Evolutionary conservation across 64 coral and sea anemone genomes (phyloP).

Genomic region (Dendronephthya gigantea): DNA sequence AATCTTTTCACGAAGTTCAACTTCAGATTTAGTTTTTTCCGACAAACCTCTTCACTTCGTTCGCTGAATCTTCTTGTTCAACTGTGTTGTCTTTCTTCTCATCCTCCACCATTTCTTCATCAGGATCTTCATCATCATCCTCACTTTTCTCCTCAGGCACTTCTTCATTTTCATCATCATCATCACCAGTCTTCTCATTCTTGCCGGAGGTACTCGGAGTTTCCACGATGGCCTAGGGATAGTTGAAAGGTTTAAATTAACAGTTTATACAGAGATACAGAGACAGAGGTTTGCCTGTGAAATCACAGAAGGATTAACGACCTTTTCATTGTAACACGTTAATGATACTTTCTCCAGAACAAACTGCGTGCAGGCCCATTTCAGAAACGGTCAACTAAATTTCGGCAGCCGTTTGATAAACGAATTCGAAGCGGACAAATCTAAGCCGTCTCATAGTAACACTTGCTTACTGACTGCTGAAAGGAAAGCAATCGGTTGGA

Average conservation of each 20-base stretch:
- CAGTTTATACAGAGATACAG: too few relatives aligned
- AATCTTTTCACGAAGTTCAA: not conserved
- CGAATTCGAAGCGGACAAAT: too few relatives aligned
- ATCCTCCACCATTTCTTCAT: conserved; percentile 15
- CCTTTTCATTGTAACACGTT: too few relatives aligned
- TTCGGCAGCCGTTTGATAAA: too few relatives aligned
- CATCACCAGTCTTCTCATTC: not conserved
- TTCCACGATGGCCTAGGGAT: not conserved
- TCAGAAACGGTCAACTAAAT: too few relatives aligned
- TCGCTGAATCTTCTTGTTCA: not conserved
- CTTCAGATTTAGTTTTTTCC: not conserved
- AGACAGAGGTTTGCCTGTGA: too few relatives aligned
- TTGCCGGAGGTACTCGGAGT: not conserved
- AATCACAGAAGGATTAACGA: too few relatives aligned
- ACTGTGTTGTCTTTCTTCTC: not conserved
- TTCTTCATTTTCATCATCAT: not conserved
- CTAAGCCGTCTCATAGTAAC: too few relatives aligned
- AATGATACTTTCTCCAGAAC: too few relatives aligned
- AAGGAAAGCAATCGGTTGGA: not conserved
- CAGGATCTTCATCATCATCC: conserved; percentile 18
- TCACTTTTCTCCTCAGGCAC: not conserved
- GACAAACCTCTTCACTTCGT: not conserved
- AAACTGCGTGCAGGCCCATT: too few relatives aligned
- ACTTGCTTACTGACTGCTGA: not conserved
- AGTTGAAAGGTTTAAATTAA: too few relatives aligned